A percentile compares a stretch with the other conserved stretches of the same genome.
Conservation (phyloP, 2,888 invertebrate species). For the Cerceris rybyensis region DNA sequence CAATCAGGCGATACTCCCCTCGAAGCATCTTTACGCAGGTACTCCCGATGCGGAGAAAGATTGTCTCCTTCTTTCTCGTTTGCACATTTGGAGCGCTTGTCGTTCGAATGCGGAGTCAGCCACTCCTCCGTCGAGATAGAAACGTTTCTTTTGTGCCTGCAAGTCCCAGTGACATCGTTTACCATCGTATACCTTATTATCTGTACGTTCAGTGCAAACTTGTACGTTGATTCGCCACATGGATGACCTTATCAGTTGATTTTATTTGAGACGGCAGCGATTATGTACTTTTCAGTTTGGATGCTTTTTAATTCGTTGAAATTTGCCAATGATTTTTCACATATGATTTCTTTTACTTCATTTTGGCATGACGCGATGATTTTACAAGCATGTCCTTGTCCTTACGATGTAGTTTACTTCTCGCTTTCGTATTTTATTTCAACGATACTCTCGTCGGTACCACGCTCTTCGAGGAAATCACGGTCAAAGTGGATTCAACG, state of each 20-base stretch:
- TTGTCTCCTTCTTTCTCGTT: conserved; percentile 21
- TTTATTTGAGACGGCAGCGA: conserved; percentile 67
- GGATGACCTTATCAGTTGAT: conserved; percentile 17
- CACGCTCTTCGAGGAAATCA: not conserved
- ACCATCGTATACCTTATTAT: too few species aligned
- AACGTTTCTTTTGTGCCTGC: conserved; percentile 9
- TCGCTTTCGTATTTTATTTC: conserved; percentile 7
- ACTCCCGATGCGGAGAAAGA: conserved; percentile 46
- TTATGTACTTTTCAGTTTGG: conserved; percentile 78
- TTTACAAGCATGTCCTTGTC: conserved; percentile 59
- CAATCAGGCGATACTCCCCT: conserved; percentile 79
- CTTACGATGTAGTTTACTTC: conserved; percentile 37
- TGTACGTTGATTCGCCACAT: conserved; percentile 29
- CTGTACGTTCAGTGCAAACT: too few species aligned
- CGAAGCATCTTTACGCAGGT: conserved; percentile 79
- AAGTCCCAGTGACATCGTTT: not conserved
- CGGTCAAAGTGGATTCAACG: not conserved
- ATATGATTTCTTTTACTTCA: conserved; percentile 38
- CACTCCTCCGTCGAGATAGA: not conserved
- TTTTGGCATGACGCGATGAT: conserved; percentile 68
- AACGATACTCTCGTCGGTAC: not conserved
- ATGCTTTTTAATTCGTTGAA: conserved; percentile 35
- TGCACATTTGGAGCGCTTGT: conserved; percentile 9
- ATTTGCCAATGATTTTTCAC: conserved; percentile 42
- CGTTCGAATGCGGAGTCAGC: not conserved